Conservation (phyloP, 2,888 invertebrate species). For the Tinea semifulvella region DNA sequence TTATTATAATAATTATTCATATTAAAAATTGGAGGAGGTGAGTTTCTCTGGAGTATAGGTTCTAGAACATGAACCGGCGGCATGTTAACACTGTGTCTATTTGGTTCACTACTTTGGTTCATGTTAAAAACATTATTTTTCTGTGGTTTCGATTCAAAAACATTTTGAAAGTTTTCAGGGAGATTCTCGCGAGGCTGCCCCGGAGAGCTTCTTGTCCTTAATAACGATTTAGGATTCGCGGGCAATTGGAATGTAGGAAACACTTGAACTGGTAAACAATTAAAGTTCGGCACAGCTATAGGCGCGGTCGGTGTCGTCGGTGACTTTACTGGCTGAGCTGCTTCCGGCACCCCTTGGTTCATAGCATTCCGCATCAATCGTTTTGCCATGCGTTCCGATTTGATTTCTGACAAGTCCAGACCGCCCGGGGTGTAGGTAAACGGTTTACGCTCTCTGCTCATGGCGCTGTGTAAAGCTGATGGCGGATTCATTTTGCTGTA, state of each 20-base stretch:
- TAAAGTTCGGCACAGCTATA: conserved; percentile 49
- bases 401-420: conserved; percentile 88
- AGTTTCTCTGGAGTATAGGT: background rate
- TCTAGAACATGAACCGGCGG: background rate
- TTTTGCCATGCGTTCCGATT: conserved; percentile 89
- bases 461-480: conserved; percentile 85
- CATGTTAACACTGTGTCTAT: background rate
- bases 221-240: conserved; percentile 70
- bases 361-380: conserved; percentile 67
- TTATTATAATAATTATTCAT: conserved; percentile 4
- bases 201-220: conserved; percentile 49
- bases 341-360: conserved; percentile 76
- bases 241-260: conserved; percentile 74
- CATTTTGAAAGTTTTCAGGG: background rate
- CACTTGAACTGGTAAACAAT: conserved; percentile 59
- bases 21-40: background rate
- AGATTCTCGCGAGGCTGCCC: conserved; percentile 24
- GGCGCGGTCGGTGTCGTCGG: conserved; percentile 58
- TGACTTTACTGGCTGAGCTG: conserved; percentile 57
- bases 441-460: conserved; percentile 93
- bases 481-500: conserved; percentile 74
- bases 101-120: background rate
- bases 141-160: background rate
- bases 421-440: conserved; percentile 96
- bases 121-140: background rate